Evolutionary conservation across 2,113 vertebrate genomes (phyloP).

Genomic region (Peromyscus polionotus): DNA sequence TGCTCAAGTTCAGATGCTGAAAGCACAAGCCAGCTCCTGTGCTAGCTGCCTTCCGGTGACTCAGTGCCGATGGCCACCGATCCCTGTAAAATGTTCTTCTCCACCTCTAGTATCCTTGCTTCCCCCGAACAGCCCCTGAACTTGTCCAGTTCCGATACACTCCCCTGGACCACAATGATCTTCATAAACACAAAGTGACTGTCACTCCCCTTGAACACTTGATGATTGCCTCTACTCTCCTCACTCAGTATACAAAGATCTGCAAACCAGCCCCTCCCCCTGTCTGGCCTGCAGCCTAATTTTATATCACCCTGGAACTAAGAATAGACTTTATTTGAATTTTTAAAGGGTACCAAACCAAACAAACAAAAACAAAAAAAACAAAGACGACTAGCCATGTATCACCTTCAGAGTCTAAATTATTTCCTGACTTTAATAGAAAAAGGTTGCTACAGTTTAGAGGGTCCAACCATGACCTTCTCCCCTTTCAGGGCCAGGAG

Average conservation of each 20-base stretch:
- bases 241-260: neutral
- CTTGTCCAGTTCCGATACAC: neutral
- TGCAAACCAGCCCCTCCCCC: neutral
- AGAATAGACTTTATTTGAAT: neutral
- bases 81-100: neutral
- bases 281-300: neutral
- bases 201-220: neutral
- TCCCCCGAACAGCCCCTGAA: neutral
- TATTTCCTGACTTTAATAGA: neutral
- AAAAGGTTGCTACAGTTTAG: neutral
- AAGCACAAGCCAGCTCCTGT: neutral
- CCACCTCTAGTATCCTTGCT: neutral
- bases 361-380: neutral
- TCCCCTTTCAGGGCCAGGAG: no score
- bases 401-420: neutral
- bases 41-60: neutral
- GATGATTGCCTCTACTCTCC: neutral
- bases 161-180: neutral
- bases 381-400: neutral
- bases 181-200: neutral
- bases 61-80: neutral
- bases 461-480: neutral
- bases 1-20: neutral
- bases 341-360: neutral
- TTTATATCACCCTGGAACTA: neutral